Base-by-base conservation (phyloP, 2,888 invertebrate genomes). In the Drosophila atripex region DNA sequence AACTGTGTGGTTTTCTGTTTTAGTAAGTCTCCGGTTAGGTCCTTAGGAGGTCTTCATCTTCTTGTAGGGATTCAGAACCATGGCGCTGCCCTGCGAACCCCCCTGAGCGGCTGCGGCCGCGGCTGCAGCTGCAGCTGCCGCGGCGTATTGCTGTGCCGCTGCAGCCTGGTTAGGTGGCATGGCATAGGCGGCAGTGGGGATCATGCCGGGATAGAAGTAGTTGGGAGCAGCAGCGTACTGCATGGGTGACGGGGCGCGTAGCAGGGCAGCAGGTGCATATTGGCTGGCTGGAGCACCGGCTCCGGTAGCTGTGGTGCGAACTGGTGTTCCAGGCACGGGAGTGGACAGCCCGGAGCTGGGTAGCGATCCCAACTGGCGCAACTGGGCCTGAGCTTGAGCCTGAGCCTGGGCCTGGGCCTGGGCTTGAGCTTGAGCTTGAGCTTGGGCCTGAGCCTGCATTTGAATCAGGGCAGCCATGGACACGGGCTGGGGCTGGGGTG, bases 1-100 rank as follows among this genome's bases (percentile, higher is more conserved):
- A 82, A 66, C 74, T 68, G 65, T 64, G 61, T 21, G 43, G 18
- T 14, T 41, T 63, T 64, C 47, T 32, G 53, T 54, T 46, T 23
- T 54, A 55, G 45, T 3, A 14, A 12, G 12, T 50, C 12, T 9
- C 2, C 46, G 28, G 45, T 30, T 11, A 9, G 41, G 59, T 54
- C 47, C 54, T 88, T 92, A 92, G 63, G 92, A 96, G 88, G 97
- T 97, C 93, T 97, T 97, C 95, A 97, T 95, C 93, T 97, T 97
- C 93, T 97, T 97, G 92, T 96, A 97, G 64, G 97, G 97, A 91
- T 96, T 96, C 90, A 96, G 93, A 21, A 94, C 94, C 68, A 93
- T 93, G 76, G 91, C 90, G 71, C 88, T 91, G 38, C 89, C 89
- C 6, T 58, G 74, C 0, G 82, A 76, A 2, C 77, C 75, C 6